Percentiles rank a stretch among this genome's conserved stretches.
These are phyloP conservation scores for Artibeus jamaicensis DNA, from an alignment of 2,797 vertebrate genomes.

Conservation along the genomic window DNA sequence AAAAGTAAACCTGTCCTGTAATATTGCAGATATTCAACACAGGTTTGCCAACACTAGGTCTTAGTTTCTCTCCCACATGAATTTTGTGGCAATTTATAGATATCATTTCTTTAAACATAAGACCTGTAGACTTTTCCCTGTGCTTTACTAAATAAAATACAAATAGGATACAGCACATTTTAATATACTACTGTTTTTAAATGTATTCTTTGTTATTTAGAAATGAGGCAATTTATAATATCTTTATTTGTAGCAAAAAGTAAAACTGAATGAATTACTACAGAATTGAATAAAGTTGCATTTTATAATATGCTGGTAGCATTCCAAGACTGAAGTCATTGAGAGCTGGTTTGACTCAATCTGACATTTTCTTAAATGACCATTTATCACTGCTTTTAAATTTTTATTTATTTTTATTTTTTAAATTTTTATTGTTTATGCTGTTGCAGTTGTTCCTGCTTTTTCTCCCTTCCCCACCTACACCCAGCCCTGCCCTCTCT, in stretches of 20 bases:
- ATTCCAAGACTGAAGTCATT: neutral
- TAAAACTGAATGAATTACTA: neutral
- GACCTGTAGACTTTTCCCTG: neutral
- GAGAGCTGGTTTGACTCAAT: neutral
- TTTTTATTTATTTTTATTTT: neutral
- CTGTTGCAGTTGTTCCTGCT: neutral
- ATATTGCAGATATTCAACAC: neutral
- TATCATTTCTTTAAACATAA: neutral
- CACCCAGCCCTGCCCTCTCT: neutral
- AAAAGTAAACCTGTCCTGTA: fast-evolving
- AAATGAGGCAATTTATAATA: neutral
- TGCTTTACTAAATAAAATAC: neutral
- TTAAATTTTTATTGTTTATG: neutral
- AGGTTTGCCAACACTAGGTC: neutral
- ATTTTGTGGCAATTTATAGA: neutral
- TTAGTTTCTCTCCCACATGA: no score
- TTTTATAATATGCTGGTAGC: neutral
- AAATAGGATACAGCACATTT: neutral
- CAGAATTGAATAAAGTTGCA: neutral
- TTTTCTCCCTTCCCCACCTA: neutral
- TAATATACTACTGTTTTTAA: neutral
- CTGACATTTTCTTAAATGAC: neutral
- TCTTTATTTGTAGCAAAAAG: neutral
- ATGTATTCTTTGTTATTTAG: neutral
- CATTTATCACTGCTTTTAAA: no score